A percentile compares a stretch with the other conserved stretches of the same genome.
Evolutionary conservation across 2,113 vertebrate species (phyloP).

Genomic region (Archocentrus centrarchus): DNA sequence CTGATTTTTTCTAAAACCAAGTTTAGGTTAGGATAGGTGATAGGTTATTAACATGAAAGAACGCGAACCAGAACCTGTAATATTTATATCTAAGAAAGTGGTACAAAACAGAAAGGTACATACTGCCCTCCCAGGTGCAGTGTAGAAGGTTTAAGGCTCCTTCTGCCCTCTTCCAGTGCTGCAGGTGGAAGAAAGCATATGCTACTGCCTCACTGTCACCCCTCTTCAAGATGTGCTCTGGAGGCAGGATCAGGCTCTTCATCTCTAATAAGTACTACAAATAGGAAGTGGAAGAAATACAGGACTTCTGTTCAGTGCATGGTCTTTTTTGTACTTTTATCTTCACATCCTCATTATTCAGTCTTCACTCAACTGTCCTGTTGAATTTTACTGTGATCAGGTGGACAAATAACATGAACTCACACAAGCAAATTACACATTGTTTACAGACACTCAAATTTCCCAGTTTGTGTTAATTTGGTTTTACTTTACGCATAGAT

Average conservation of each 20-base stretch:
- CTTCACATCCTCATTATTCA: neutral
- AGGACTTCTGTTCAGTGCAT: neutral
- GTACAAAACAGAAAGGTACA: constrained; percentile 68
- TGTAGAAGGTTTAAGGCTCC: constrained; percentile 96
- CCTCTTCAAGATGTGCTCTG: constrained; percentile 97
- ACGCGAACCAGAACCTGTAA: neutral
- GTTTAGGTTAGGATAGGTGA: neutral
- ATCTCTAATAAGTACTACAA: constrained; percentile 97
- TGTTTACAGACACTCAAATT: neutral
- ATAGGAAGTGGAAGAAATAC: constrained; percentile 15
- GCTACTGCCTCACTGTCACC: constrained; percentile 98
- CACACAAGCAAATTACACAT: neutral
- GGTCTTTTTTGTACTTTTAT: neutral
- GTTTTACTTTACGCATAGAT: accelerated
- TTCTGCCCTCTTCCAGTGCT: constrained; percentile 99
- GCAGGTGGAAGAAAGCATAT: constrained; percentile 98
- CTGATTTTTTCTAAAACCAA: neutral
- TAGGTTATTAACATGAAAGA: neutral
- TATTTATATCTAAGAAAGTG: neutral
- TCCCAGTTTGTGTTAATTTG: neutral
- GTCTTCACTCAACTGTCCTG: neutral
- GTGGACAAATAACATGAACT: neutral
- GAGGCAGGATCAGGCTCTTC: constrained; percentile 98
- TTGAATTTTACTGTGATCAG: accelerated
- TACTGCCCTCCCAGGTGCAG: constrained; percentile 99